A percentile compares a stretch with the other conserved stretches of the same genome.
Evolutionary conservation across 2,113 vertebrate genomes (phyloP).

Genomic region (Ploceus nigricollis): DNA sequence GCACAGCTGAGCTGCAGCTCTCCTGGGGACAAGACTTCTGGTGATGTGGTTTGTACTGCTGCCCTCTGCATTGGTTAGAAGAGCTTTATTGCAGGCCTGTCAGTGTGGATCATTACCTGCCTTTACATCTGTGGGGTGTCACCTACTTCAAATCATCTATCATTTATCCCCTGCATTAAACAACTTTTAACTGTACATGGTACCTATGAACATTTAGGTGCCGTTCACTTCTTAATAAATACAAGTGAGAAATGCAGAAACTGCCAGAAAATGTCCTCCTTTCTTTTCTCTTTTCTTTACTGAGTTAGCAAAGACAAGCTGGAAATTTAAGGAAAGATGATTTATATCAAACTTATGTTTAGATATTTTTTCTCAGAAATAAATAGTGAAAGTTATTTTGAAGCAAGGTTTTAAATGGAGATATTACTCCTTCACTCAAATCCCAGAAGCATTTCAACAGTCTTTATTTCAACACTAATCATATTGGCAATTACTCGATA

Average conservation of each 20-base stretch:
- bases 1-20: neutral
- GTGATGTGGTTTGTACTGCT: neutral
- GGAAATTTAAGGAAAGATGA: neutral
- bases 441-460: neutral
- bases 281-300: neutral
- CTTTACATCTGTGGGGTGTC: neutral
- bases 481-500: neutral
- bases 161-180: neutral
- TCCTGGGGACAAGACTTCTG: neutral
- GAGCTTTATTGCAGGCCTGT: neutral
- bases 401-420: neutral
- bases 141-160: neutral
- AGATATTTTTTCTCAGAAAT: neutral
- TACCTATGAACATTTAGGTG: neutral
- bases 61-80: neutral
- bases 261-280: neutral
- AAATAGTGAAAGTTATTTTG: neutral
- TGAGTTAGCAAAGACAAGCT: neutral
- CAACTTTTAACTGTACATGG: neutral
- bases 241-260: neutral
- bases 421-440: neutral
- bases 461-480: neutral
- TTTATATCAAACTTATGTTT: neutral
- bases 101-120: neutral
- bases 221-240: neutral